A percentile compares a stretch with the other conserved stretches of the same genome.
phyloP scores from a whole-genome alignment of 1,140 invertebrate species.

The Habropoda laboriosa region DNA sequence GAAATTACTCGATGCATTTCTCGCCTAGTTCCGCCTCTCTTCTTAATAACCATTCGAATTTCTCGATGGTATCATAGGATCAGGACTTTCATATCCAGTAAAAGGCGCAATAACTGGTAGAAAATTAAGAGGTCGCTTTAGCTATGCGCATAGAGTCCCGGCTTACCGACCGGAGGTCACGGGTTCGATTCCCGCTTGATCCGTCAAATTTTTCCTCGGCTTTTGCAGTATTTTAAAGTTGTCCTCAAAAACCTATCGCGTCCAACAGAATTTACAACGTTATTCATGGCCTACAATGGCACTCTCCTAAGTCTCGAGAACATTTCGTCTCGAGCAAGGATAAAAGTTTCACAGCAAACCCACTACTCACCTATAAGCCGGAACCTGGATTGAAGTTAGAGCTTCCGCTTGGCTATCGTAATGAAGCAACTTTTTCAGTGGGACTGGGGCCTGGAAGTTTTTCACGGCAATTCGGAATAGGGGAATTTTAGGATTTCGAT shows the following conservation, averaged over 20 bases:
- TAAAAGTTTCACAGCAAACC: not conserved
- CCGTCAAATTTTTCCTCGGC: no score
- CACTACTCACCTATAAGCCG: not conserved
- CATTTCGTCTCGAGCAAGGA: no score
- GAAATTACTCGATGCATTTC: slow-evolving; percentile 33
- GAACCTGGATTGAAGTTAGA: not conserved
- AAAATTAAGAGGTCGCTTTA: no score
- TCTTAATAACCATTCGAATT: slow-evolving; percentile 33
- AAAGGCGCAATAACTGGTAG: no score
- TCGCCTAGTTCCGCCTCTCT: not conserved
- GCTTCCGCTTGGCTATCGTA: not conserved
- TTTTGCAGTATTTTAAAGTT: no score
- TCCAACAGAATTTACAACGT: not conserved
- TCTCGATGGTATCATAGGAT: not conserved
- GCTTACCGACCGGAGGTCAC: no score
- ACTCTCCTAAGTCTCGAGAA: not conserved
- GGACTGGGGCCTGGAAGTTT: not conserved
- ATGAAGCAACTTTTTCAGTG: not conserved
- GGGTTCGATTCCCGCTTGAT: no score
- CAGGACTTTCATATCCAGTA: no score
- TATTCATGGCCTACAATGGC: not conserved
- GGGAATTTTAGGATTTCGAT: not conserved
- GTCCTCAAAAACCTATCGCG: not conserved
- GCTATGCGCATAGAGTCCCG: no score
- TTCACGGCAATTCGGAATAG: not conserved